Conservation (phyloP, 2,888 invertebrate genomes). For the Polia nebulosa region DNA sequence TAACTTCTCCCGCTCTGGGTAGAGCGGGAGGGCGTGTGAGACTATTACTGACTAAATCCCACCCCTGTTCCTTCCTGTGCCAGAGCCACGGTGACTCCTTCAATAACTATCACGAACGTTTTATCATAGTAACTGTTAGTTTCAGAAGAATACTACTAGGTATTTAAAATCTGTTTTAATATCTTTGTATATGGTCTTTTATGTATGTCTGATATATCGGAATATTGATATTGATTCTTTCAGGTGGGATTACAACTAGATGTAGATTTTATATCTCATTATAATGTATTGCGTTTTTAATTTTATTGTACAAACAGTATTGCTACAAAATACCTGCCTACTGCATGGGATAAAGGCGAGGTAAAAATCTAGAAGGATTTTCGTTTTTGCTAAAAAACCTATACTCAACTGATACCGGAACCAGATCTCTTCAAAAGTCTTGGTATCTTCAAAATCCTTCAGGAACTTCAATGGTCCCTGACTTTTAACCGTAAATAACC, state of each 20-base stretch:
- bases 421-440: no score
- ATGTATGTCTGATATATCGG: slow-evolving; percentile 7
- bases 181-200: neutral
- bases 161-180: neutral
- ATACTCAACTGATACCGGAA: no score
- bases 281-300: neutral
- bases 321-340: neutral
- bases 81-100: no score
- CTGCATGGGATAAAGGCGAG: neutral
- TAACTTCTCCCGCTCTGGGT: no score
- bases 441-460: no score
- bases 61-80: no score
- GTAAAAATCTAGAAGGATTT: neutral
- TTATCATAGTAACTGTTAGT: neutral
- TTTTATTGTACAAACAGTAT: neutral
- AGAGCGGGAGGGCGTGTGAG: no score
- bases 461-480: no score
- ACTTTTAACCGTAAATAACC: no score
- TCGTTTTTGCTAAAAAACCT: neutral
- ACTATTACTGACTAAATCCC: no score
- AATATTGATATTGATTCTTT: neutral
- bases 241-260: neutral
- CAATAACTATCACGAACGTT: no score
- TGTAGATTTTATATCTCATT: neutral
- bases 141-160: neutral